Evolutionary conservation across 2,797 vertebrate genomes (phyloP).

Genomic region (Helicolenus hilgendorfi): DNA sequence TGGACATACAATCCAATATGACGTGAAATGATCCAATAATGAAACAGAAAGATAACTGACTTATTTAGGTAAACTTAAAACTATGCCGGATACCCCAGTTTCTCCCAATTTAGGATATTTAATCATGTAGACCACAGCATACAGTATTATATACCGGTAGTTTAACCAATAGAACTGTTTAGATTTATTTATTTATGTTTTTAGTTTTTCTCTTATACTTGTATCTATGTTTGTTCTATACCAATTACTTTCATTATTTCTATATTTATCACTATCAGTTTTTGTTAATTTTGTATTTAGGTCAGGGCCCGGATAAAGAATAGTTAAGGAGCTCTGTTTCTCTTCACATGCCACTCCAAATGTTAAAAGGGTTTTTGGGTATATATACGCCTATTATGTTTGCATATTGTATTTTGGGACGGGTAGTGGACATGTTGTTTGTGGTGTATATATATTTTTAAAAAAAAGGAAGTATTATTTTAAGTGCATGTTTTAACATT

Average conservation of each 20-base stretch:
- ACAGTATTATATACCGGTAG: accelerated
- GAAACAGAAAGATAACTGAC: neutral
- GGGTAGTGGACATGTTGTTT: too few relatives aligned
- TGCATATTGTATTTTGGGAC: too few relatives aligned
- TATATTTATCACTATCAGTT: too few relatives aligned
- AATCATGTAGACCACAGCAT: neutral
- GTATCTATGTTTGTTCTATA: too few relatives aligned
- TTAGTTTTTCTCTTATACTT: too few relatives aligned
- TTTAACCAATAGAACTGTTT: neutral
- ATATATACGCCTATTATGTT: too few relatives aligned
- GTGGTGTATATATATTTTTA: too few relatives aligned
- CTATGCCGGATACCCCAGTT: neutral
- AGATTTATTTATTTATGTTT: neutral
- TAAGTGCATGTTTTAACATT: too few relatives aligned
- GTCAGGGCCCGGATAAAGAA: neutral
- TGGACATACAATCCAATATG: neutral
- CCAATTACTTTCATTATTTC: too few relatives aligned
- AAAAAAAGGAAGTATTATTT: too few relatives aligned
- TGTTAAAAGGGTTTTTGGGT: neutral
- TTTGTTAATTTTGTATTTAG: neutral
- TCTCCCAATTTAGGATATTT: neutral
- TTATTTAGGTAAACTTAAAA: neutral
- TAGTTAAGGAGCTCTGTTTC: neutral
- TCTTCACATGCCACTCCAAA: neutral
- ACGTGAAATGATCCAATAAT: neutral